These are phyloP conservation scores for Crocuta crocuta DNA, from an alignment of 2,113 vertebrate genomes.

Conservation along the genomic window DNA sequence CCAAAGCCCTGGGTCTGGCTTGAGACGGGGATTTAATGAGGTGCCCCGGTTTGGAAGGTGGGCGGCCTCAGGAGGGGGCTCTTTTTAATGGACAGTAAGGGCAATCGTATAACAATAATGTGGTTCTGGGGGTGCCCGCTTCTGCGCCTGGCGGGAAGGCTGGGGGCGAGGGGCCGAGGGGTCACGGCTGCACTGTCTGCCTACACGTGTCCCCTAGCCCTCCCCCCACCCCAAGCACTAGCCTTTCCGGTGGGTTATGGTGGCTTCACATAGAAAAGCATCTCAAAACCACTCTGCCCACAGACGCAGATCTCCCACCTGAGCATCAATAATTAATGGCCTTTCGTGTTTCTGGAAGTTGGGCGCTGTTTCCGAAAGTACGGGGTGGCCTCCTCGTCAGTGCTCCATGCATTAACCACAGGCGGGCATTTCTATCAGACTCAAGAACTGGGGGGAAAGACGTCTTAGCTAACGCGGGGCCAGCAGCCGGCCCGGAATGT, in stretches of 20 bases:
- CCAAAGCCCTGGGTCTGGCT: constrained; percentile 35
- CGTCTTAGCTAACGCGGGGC: fast-evolving
- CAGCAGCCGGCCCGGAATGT: not conserved
- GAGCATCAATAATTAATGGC: constrained; percentile 77
- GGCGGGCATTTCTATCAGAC: constrained; percentile 30
- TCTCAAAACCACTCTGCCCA: constrained; percentile 50
- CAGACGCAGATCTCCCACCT: constrained; percentile 58
- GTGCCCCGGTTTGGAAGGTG: not conserved
- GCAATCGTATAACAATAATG: not conserved
- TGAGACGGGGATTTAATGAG: constrained; percentile 76
- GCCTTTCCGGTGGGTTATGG: not conserved
- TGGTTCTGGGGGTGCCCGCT: not conserved
- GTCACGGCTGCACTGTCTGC: fast-evolving
- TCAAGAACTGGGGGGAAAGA: constrained; percentile 1
- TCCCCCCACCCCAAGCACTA: fast-evolving
- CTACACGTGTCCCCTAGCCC: not conserved
- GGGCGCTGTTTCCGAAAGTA: constrained; percentile 53
- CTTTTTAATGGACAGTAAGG: not conserved
- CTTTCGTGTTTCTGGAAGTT: constrained; percentile 57
- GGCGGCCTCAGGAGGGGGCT: not conserved
- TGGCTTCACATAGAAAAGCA: constrained; percentile 64
- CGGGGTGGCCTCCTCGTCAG: constrained; percentile 20
- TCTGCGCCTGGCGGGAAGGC: fast-evolving
- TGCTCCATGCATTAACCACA: constrained; percentile 17
- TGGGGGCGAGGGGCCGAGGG: too few species aligned